These are phyloP conservation scores for Rhagologus leucostigma DNA, from an alignment of 2,113 vertebrate species.

Conservation along the genomic window DNA sequence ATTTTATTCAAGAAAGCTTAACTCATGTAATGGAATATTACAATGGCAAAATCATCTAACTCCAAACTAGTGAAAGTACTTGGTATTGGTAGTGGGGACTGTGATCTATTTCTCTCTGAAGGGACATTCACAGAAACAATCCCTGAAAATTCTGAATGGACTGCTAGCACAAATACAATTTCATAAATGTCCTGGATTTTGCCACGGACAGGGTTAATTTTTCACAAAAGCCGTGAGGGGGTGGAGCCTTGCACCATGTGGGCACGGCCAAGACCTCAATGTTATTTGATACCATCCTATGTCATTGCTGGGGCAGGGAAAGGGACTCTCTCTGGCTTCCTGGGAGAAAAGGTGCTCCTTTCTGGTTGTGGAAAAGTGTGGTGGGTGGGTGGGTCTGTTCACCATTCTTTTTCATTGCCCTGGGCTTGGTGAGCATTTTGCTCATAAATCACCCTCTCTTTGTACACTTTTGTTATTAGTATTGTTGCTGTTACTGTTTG, in stretches of 20 bases:
- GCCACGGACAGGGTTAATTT: background rate
- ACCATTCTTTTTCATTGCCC: background rate
- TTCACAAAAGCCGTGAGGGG: accelerated
- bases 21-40: background rate
- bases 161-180: background rate
- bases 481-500: background rate
- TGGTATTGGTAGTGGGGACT: background rate
- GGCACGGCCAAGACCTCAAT: background rate
- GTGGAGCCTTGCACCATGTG: background rate
- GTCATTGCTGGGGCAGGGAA: background rate
- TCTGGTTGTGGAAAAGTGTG: background rate
- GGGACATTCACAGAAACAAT: background rate
- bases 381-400: background rate
- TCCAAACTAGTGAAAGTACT: background rate
- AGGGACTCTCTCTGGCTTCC: background rate
- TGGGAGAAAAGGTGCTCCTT: background rate
- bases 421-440: background rate
- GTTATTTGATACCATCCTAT: background rate
- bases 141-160: background rate
- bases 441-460: background rate
- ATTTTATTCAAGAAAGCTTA: background rate
- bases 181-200: background rate
- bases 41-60: background rate
- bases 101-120: background rate
- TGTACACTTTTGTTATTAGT: background rate